Percentiles rank a stretch among this genome's conserved stretches.
Conservation (phyloP, 2,888 invertebrate genomes). For the Nebria salina region DNA sequence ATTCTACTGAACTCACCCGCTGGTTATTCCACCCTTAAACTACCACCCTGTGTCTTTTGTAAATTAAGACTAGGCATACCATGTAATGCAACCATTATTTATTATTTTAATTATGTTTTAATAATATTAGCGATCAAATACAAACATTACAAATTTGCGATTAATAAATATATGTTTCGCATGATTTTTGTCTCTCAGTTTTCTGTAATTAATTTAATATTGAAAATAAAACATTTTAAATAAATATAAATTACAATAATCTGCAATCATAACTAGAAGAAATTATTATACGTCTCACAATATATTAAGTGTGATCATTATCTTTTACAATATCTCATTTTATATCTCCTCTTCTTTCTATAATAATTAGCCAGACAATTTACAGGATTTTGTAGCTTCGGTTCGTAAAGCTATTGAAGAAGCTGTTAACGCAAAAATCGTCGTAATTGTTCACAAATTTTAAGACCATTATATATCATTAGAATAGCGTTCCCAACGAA, state of each 20-base stretch:
- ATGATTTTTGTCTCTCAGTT: background rate
- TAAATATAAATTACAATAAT: no score
- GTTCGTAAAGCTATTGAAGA: constrained; percentile 10
- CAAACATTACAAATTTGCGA: background rate
- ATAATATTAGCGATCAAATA: background rate
- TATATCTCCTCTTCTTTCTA: background rate
- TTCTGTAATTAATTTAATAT: no score
- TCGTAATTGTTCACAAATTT: constrained; percentile 27
- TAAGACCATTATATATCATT: constrained; percentile 26
- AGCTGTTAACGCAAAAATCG: constrained; percentile 15
- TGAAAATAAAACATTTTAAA: no score
- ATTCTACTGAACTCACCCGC: background rate
- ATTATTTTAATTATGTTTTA: no score
- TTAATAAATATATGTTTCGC: background rate
- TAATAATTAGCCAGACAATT: constrained; percentile 11
- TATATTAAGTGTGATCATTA: background rate
- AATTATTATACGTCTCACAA: no score
- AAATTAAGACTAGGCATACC: background rate
- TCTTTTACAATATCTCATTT: background rate
- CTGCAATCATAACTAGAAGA: no score
- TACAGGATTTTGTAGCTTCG: constrained; percentile 2
- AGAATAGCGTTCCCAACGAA: constrained; percentile 3
- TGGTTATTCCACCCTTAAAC: background rate
- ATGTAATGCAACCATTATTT: no score
- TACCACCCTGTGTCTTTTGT: background rate